Conservation (phyloP, 2,113 vertebrate species). For the Thunnus maccoyii region DNA sequence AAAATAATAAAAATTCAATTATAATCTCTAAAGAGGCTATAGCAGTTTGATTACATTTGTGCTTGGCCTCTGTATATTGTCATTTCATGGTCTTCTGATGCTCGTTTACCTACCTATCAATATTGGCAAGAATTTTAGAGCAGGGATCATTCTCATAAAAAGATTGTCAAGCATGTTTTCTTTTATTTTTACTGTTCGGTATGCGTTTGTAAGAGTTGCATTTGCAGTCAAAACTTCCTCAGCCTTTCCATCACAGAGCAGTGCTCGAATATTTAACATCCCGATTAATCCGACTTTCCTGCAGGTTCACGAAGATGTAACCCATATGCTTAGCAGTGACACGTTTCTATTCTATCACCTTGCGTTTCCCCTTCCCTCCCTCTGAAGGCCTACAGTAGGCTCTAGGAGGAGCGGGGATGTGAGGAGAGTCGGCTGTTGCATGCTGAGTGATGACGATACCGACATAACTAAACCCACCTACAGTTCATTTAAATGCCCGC, state of each 20-base stretch:
- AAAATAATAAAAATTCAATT: no score
- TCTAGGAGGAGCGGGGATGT: constrained; percentile 14
- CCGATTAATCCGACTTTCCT: neutral
- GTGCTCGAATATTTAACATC: neutral
- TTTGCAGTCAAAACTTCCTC: neutral
- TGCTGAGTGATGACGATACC: constrained; percentile 72
- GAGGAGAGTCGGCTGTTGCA: constrained; percentile 41
- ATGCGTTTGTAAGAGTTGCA: neutral
- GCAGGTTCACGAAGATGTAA: neutral
- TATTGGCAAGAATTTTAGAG: neutral
- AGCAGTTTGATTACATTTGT: neutral
- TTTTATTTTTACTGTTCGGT: neutral
- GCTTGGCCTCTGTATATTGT: neutral
- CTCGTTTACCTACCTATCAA: neutral
- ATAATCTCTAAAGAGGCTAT: neutral
- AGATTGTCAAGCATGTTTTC: neutral
- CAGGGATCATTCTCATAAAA: neutral
- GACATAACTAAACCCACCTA: constrained; percentile 85
- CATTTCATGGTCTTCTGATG: neutral
- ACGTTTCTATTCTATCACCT: constrained; percentile 6
- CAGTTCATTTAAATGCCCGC: constrained; percentile 87
- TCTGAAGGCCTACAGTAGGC: constrained; percentile 1
- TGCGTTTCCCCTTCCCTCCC: neutral
- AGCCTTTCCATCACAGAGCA: neutral
- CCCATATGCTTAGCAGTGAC: neutral